phyloP scores from a whole-genome alignment of 92 coral and sea anemone genomes.

The Blastomussa wellsi region DNA sequence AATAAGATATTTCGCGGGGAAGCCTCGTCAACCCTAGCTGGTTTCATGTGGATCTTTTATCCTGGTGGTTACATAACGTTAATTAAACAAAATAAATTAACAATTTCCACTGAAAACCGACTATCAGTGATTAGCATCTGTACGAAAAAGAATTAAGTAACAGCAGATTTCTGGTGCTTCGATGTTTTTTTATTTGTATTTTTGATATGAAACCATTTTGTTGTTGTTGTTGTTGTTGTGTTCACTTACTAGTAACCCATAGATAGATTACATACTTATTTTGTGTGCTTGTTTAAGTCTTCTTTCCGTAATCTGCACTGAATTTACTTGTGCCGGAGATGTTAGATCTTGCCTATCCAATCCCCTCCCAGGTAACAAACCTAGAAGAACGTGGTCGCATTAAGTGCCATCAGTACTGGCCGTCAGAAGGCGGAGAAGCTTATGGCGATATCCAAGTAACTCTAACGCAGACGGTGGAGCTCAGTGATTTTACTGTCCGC shows the following conservation, averaged over 20 bases:
- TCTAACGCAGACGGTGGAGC: constrained; percentile 72
- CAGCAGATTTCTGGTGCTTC: background rate
- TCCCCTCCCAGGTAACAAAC: constrained; percentile 74
- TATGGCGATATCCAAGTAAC: constrained; percentile 72
- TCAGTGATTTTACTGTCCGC: constrained; percentile 86
- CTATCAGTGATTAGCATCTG: background rate
- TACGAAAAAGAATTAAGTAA: no score
- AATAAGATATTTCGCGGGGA: no score
- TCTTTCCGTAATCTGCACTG: background rate
- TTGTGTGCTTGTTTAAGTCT: background rate
- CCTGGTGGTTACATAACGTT: no score
- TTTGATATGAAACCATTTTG: background rate
- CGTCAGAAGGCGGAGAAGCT: constrained; percentile 60
- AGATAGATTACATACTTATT: background rate
- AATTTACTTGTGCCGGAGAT: background rate
- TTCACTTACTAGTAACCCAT: background rate
- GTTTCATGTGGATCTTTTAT: no score
- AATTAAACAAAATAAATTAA: no score
- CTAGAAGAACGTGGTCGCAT: constrained; percentile 89
- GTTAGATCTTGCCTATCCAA: background rate
- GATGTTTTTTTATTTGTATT: background rate
- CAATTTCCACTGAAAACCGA: background rate
- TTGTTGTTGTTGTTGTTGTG: background rate
- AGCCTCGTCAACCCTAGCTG: no score
- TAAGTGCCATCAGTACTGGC: constrained; percentile 97